Evolutionary conservation across 2,113 vertebrate genomes (phyloP).

Genomic region (Paramisgurnus dabryanus): DNA sequence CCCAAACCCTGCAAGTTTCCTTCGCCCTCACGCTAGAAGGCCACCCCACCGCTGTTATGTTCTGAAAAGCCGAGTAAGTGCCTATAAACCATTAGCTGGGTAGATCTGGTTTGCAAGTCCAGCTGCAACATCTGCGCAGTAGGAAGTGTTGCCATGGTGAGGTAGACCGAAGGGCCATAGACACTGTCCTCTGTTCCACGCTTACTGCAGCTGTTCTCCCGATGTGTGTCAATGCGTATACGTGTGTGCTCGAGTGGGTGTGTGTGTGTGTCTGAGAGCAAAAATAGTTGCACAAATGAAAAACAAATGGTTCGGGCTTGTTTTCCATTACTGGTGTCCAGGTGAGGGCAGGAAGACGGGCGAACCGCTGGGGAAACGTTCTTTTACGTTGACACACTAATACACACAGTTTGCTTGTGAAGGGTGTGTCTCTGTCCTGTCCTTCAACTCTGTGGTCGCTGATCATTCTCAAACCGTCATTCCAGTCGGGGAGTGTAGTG

Average conservation of each 20-base stretch:
- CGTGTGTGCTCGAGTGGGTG: conserved; percentile 12
- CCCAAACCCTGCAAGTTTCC: too few species aligned
- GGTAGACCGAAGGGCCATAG: conserved; percentile 62
- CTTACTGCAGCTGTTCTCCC: conserved; percentile 61
- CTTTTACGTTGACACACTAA: background rate
- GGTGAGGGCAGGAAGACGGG: conserved; percentile 41
- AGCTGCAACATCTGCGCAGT: conserved; percentile 71
- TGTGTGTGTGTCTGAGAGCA: conserved; percentile 36
- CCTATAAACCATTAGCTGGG: conserved; percentile 20
- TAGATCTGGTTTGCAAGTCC: conserved; percentile 68
- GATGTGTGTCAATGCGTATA: conserved; percentile 44
- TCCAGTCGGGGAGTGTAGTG: conserved; percentile 29
- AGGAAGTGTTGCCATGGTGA: conserved; percentile 79
- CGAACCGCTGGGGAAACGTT: background rate
- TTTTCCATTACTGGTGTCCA: conserved; percentile 43
- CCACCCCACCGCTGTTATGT: too few species aligned
- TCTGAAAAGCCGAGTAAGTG: conserved; percentile 1
- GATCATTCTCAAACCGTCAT: conserved; percentile 42
- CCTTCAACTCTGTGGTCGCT: conserved; percentile 43
- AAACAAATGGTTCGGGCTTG: conserved; percentile 48
- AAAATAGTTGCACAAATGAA: conserved; percentile 44
- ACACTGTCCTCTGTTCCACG: conserved; percentile 60
- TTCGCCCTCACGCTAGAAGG: too few species aligned
- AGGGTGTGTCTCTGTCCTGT: conserved; percentile 47
- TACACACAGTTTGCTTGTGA: conserved; percentile 25